Percentiles rank a stretch among this genome's conserved stretches.
Conservation (phyloP, 2,113 vertebrate genomes). For the Cyanoramphus novaezelandiae region DNA sequence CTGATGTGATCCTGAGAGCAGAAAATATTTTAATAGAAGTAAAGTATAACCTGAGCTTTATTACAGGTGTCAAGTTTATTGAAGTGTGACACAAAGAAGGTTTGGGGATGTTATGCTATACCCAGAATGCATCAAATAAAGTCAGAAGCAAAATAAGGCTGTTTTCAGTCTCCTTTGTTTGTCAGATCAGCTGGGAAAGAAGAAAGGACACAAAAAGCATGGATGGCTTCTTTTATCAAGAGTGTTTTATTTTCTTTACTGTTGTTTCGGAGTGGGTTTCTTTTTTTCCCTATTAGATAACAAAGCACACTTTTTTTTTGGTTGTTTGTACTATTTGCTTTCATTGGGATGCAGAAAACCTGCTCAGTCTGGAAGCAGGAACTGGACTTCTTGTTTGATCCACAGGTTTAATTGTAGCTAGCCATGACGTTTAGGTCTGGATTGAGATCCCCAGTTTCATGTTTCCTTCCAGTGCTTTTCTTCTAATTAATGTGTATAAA, state of each 20-base stretch:
- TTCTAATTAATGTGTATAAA: background rate
- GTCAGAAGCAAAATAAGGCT: background rate
- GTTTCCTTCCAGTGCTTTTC: background rate
- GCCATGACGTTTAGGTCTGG: background rate
- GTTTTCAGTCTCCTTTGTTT: background rate
- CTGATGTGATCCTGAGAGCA: background rate
- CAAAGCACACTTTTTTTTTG: background rate
- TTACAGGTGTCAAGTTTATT: background rate
- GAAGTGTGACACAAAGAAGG: background rate
- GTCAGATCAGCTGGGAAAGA: background rate
- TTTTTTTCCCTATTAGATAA: background rate
- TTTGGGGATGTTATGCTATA: accelerated
- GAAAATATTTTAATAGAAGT: background rate
- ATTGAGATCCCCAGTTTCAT: background rate
- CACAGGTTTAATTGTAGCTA: background rate
- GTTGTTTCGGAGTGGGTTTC: background rate
- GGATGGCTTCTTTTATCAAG: background rate
- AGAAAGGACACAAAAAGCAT: background rate
- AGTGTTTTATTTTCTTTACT: background rate
- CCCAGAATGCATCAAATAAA: background rate
- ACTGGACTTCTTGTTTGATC: background rate
- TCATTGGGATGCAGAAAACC: background rate
- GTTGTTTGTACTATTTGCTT: background rate
- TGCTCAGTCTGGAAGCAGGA: background rate
- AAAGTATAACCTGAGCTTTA: background rate